Conservation (phyloP, 1,140 invertebrate species). For the Papilio polyxenes region DNA sequence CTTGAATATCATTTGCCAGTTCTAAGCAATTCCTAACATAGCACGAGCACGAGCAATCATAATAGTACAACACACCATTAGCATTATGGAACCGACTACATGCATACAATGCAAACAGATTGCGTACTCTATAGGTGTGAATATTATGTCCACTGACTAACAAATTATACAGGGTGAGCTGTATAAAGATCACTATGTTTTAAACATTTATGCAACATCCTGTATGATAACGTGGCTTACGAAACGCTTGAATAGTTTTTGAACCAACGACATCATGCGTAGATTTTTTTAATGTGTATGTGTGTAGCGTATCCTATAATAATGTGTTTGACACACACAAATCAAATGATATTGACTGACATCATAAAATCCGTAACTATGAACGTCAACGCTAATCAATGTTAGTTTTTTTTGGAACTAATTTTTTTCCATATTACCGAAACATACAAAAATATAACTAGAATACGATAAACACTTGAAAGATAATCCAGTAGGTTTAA, state of each 20-base stretch:
- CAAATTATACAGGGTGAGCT: slow-evolving; percentile 31
- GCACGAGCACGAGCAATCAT: slow-evolving; percentile 36
- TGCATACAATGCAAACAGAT: slow-evolving; percentile 33
- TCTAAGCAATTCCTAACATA: slow-evolving; percentile 38
- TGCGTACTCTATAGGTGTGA: slow-evolving; percentile 20
- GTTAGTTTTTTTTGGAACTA: too few species aligned
- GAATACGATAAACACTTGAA: not conserved
- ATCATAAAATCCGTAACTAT: too few species aligned
- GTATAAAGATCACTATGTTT: slow-evolving; percentile 4
- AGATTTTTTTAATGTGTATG: not conserved
- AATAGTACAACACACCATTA: slow-evolving; percentile 43
- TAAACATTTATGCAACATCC: slow-evolving; percentile 22
- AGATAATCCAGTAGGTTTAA: slow-evolving; percentile 16
- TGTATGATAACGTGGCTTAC: not conserved
- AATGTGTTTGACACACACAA: too few species aligned
- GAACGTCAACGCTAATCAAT: too few species aligned
- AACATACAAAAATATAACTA: not conserved
- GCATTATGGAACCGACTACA: slow-evolving; percentile 40
- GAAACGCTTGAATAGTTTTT: not conserved
- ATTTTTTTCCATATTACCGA: not conserved
- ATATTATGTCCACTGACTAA: slow-evolving; percentile 33
- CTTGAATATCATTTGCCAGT: slow-evolving; percentile 1
- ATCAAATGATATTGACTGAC: not conserved
- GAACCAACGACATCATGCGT: not conserved
- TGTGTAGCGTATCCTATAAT: not conserved